Conservation (phyloP, 2,113 vertebrate species). For the Passer montanus region DNA sequence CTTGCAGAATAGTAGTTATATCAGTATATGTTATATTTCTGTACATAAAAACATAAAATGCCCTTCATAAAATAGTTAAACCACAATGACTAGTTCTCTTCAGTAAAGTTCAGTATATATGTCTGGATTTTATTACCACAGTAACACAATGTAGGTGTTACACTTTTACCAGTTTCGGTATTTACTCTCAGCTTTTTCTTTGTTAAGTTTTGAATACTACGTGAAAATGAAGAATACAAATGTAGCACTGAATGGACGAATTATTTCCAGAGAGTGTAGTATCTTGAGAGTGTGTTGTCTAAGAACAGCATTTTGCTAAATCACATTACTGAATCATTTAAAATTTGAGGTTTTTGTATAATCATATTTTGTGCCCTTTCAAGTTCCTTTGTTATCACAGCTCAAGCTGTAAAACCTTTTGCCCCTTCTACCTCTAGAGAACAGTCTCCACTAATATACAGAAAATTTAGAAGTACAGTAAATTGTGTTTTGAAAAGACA, state of each 20-base stretch:
- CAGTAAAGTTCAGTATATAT: not conserved
- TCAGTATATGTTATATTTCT: not conserved
- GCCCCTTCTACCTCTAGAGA: not conserved
- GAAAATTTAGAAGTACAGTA: not conserved
- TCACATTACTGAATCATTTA: not conserved
- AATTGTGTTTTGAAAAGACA: not conserved
- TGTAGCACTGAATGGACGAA: not conserved
- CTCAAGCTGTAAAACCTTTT: not conserved
- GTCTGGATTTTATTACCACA: not conserved
- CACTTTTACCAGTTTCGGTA: not conserved
- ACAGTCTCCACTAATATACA: not conserved
- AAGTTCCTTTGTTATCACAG: conserved; percentile 49
- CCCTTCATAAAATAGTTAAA: not conserved
- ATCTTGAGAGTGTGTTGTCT: not conserved
- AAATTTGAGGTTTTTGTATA: not conserved
- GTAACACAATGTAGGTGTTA: not conserved
- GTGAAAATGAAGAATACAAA: conserved; percentile 3
- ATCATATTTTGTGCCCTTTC: not conserved
- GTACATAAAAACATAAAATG: not conserved
- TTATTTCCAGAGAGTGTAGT: not conserved
- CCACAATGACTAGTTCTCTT: not conserved
- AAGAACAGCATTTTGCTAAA: not conserved
- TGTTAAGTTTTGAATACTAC: not conserved
- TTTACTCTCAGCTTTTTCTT: not conserved
- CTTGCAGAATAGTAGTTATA: not conserved